Percentiles rank a stretch among this genome's conserved stretches.
These are phyloP conservation scores for Peromyscus attwateri DNA, from an alignment of 2,797 vertebrate species.

Conservation along the genomic window DNA sequence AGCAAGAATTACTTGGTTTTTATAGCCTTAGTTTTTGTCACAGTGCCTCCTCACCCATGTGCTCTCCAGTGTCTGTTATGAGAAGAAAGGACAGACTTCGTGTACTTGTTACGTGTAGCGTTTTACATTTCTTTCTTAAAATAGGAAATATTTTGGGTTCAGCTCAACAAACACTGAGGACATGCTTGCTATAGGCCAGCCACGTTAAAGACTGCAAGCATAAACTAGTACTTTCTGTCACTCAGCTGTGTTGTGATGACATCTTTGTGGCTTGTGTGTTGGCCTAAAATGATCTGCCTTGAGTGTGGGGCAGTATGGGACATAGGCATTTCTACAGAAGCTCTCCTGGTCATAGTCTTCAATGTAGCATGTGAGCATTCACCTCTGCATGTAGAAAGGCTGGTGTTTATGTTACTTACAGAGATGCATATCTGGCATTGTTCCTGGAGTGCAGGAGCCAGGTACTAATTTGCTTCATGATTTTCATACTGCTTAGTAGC, in stretches of 20 bases:
- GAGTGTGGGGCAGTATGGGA: background rate
- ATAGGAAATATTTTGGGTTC: background rate
- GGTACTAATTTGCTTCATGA: background rate
- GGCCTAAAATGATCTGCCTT: background rate
- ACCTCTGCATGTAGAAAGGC: background rate
- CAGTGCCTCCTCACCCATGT: background rate
- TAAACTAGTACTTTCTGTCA: background rate
- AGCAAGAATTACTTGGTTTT: background rate
- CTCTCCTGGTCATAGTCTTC: background rate
- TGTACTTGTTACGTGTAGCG: background rate
- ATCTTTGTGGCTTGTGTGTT: background rate
- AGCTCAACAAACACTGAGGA: background rate
- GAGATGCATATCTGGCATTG: background rate
- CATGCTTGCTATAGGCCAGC: background rate
- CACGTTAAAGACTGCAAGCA: background rate
- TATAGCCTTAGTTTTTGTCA: background rate
- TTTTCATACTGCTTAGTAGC: background rate
- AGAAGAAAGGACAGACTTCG: background rate
- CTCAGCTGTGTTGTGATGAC: background rate
- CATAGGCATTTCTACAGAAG: background rate
- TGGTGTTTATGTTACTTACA: background rate
- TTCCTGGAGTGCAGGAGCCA: background rate
- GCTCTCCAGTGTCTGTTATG: background rate
- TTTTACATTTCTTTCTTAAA: conserved; percentile 25
- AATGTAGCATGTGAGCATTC: background rate